Evolutionary conservation across 2,888 invertebrate genomes (phyloP).

Genomic region (Tiliacea citrago): DNA sequence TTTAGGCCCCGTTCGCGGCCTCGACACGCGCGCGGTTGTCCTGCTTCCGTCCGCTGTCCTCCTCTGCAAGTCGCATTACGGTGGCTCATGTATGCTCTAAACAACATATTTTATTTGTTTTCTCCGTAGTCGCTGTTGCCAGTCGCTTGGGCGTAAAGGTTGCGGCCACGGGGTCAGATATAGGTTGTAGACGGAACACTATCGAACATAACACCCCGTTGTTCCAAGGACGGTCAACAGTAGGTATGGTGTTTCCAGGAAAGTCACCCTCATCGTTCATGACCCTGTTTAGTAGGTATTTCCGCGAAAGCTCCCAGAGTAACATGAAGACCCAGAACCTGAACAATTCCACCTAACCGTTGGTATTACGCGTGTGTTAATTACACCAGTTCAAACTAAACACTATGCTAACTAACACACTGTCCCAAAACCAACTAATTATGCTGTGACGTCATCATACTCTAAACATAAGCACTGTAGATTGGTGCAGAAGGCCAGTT

Average conservation of each 20-base stretch:
- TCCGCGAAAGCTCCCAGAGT: not conserved
- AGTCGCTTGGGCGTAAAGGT: not conserved
- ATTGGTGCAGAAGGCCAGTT: not conserved
- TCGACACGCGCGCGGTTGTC: not conserved
- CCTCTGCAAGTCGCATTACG: not conserved
- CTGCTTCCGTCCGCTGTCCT: not conserved
- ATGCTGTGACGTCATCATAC: conserved; percentile 53
- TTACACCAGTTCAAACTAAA: conserved; percentile 46
- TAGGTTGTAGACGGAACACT: not conserved
- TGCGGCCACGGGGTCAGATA: not conserved
- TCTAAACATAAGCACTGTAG: conserved; percentile 52
- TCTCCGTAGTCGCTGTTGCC: not conserved
- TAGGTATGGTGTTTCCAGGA: not conserved
- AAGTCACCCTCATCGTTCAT: not conserved
- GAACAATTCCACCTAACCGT: conserved; percentile 24
- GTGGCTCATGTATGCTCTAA: not conserved
- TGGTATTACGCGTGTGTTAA: conserved; percentile 33
- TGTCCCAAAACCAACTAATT: conserved; percentile 60
- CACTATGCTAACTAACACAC: conserved; percentile 53
- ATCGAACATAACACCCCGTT: not conserved
- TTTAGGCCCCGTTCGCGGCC: too few species aligned
- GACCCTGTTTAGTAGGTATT: not conserved
- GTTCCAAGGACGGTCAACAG: not conserved
- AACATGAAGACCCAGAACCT: not conserved
- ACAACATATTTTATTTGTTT: not conserved